Evolutionary conservation across 64 coral and sea anemone species (phyloP).

Genomic region (Montipora sp.): DNA sequence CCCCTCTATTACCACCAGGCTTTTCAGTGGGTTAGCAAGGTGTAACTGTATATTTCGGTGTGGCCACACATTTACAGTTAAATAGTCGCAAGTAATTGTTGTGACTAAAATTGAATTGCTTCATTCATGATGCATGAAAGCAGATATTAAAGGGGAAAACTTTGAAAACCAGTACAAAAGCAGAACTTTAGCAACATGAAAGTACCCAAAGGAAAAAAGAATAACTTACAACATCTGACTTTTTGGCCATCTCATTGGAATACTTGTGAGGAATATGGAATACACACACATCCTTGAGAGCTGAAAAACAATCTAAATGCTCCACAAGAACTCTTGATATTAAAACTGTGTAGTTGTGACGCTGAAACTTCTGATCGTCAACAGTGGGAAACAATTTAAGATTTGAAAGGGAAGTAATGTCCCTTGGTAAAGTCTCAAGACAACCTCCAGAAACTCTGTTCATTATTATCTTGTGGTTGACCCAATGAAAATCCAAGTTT

Average conservation of each 20-base stretch:
- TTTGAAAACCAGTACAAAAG: not conserved
- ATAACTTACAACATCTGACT: not conserved
- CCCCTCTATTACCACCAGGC: not conserved
- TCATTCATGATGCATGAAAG: slow-evolving; percentile 1
- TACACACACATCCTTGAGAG: no score
- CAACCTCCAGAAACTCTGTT: no score
- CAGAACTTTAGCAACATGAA: not conserved
- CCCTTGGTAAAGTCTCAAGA: no score
- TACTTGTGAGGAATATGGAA: not conserved
- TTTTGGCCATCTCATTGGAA: slow-evolving; percentile 3
- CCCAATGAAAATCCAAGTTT: no score
- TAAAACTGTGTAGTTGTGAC: no score
- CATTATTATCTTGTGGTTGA: not conserved
- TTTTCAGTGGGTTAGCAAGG: slow-evolving; percentile 2
- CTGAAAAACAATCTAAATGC: no score
- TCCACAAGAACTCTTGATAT: no score
- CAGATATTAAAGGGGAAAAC: not conserved
- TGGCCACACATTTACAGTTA: slow-evolving; percentile 8
- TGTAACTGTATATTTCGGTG: slow-evolving; percentile 2
- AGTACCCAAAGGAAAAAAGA: slow-evolving; percentile 2
- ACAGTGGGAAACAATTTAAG: no score
- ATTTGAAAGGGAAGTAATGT: no score
- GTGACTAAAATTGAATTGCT: not conserved
- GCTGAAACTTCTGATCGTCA: no score
- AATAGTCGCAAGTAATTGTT: slow-evolving; percentile 9